Evolutionary conservation across 2,888 invertebrate species (phyloP).

Genomic region (Trachelus tabidus): DNA sequence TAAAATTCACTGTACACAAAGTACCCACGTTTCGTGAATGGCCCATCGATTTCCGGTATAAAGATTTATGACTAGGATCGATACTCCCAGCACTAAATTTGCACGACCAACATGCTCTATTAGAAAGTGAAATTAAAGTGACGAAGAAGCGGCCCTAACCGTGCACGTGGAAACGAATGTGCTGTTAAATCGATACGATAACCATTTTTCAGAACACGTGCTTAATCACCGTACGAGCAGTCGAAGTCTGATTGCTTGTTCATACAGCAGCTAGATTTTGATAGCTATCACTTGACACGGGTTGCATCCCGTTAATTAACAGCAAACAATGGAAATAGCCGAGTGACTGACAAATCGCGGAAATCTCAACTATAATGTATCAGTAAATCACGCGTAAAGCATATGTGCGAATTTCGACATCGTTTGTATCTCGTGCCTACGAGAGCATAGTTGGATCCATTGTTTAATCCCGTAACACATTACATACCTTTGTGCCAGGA

Average conservation of each 20-base stretch:
- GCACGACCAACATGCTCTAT: neutral
- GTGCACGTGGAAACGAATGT: neutral
- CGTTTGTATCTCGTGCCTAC: neutral
- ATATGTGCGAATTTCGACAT: neutral
- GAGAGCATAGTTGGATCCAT: neutral
- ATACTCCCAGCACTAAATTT: neutral
- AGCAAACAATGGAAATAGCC: neutral
- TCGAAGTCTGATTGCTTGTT: neutral
- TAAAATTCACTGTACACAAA: neutral
- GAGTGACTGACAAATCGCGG: conserved; percentile 2
- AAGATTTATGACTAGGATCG: neutral
- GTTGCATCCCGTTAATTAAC: neutral
- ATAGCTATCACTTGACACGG: neutral
- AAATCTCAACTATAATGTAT: neutral
- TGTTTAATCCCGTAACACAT: neutral
- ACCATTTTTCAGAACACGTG: neutral
- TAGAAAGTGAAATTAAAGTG: neutral
- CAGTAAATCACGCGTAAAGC: neutral
- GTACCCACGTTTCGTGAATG: neutral
- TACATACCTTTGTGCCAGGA: neutral
- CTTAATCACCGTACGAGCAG: neutral
- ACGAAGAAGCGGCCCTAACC: neutral
- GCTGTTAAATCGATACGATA: neutral
- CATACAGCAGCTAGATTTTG: neutral
- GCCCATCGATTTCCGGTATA: neutral